These are phyloP conservation scores for Rousettus leschenaultii DNA, from an alignment of 2,113 vertebrate genomes.

Conservation along the genomic window DNA sequence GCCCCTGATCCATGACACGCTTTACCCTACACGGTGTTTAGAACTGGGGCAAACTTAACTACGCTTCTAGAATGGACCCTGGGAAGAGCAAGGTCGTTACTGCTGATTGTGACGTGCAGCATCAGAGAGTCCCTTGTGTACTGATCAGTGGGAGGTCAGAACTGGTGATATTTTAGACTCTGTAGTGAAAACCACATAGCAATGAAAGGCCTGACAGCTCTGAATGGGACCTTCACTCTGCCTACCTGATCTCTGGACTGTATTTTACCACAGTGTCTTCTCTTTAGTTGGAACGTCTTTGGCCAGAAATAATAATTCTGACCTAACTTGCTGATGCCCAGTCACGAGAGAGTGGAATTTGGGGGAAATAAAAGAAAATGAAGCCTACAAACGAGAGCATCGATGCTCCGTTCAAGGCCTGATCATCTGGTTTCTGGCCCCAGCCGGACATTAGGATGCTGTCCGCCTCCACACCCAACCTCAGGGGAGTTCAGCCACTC, in stretches of 20 bases:
- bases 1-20: neutral
- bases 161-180: fast-evolving
- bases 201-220: fast-evolving
- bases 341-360: neutral
- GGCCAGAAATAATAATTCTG: neutral
- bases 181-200: neutral
- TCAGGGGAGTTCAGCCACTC: neutral
- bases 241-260: fast-evolving
- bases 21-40: neutral
- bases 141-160: neutral
- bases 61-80: neutral
- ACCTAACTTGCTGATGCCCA: neutral
- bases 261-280: neutral
- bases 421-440: neutral
- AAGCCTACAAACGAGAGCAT: neutral
- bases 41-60: neutral
- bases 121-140: neutral
- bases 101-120: fast-evolving
- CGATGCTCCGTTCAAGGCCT: fast-evolving
- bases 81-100: neutral
- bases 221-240: neutral
- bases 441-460: neutral
- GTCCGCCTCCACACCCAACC: neutral
- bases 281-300: neutral
- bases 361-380: neutral